Evolutionary conservation across 1,140 invertebrate species (phyloP), one percentile per base, ranked within the genome.

Genomic region (Drosophila jambulina): DNA sequence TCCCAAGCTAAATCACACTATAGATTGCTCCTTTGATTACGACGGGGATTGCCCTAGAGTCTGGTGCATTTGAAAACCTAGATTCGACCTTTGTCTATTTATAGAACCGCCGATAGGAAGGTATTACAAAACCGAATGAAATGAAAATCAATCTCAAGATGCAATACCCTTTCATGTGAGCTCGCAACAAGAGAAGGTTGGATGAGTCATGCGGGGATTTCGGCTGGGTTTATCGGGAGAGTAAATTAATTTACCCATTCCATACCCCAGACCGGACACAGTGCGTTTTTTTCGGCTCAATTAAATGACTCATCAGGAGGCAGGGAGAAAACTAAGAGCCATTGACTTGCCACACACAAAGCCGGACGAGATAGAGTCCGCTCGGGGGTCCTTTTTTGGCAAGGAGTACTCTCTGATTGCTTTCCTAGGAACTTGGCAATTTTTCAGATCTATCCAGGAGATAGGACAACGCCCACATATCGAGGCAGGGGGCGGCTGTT

Each of bases 221-320:
- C 67, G 38, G 63, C 21, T 42, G 48, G 76, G 49, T 68, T 88
- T 87, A 87, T 90, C 84, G 63, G 63, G 51, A 78, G 80, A 75
- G 85, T 84, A 88, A 90, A 88, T 88, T 88, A 84, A 88, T 90
- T 84, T 84, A 88, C 70, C 80, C 83, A 67, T 64, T 32, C 70
- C 59, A 48, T 25, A 29, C 64, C 69, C 34, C n/a, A 56, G 53
- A 56, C 75, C 68, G 71, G 69, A 36, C 84, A 80, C 78, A 80
- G 83, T 86, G 67, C 56, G 69, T 83, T 87, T 42, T 59, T 75
- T 87, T 87, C 58, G 84, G 84, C 69, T 84, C 85, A 90, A 90
- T 90, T 90, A 90, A 90, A 90, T 90, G 85, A 90, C 86, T 90
- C 85, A 90, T 84, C 85, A 38, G 23, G 34, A 70, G 69, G 69